Conservation (phyloP, 2,888 invertebrate genomes). For the Rotaria sp. region DNA sequence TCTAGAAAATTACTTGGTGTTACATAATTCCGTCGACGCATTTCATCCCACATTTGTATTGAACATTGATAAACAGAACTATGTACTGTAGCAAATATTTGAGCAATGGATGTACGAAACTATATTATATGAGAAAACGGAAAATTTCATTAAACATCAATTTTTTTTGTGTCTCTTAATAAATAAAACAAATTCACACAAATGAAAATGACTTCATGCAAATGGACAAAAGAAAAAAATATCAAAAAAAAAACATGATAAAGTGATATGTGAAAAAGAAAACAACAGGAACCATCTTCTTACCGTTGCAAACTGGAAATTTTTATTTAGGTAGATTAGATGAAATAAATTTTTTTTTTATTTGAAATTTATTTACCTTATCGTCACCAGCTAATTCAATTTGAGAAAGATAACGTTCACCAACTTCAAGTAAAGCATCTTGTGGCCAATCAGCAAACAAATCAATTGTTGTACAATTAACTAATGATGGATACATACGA, state of each 20-base stretch:
- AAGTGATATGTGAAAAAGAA: neutral
- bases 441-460: constrained; percentile 84
- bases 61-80: constrained; percentile 71
- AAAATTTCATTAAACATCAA: neutral
- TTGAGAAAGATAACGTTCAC: constrained; percentile 66
- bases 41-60: constrained; percentile 67
- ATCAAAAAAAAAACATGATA: neutral
- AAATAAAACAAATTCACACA: neutral
- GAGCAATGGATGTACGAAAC: constrained; percentile 59
- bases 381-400: constrained; percentile 36
- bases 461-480: constrained; percentile 78
- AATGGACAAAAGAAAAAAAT: neutral
- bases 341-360: neutral
- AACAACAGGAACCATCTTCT: neutral
- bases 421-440: constrained; percentile 79
- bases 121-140: neutral
- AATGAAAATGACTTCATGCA: neutral
- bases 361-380: constrained; percentile 31
- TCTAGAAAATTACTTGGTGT: constrained; percentile 81
- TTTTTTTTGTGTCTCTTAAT: no score
- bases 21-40: constrained; percentile 75
- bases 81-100: constrained; percentile 73
- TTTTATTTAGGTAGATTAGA: neutral
- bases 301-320: constrained; percentile 21
- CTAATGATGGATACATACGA: constrained; percentile 76